Evolutionary conservation across 2,888 invertebrate genomes (phyloP).

Genomic region (Listrodromus nycthemerus): DNA sequence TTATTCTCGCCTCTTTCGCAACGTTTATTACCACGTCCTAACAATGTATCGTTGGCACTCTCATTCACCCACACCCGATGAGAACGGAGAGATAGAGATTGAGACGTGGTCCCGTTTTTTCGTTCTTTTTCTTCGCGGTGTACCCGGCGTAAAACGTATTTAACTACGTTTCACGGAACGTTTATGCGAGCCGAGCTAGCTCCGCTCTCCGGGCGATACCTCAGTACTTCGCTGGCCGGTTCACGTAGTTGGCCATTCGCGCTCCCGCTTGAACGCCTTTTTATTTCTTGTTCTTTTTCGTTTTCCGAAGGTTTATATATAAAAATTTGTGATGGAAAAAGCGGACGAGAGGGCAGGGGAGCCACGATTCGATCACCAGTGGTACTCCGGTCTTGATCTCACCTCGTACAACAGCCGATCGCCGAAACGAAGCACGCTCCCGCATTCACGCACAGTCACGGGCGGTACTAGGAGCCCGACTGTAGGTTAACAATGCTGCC

Average conservation of each 20-base stretch:
- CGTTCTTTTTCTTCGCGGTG: neutral
- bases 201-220: slow-evolving; percentile 53
- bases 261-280: slow-evolving; percentile 37
- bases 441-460: slow-evolving; percentile 60
- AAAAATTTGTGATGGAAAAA: slow-evolving; percentile 2
- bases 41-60: slow-evolving; percentile 32
- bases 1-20: slow-evolving; percentile 2
- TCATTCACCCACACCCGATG: slow-evolving; percentile 21
- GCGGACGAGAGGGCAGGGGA: neutral
- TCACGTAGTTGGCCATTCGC: slow-evolving; percentile 60
- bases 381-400: slow-evolving; percentile 23
- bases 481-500: slow-evolving; percentile 39
- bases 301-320: neutral
- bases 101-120: neutral
- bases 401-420: slow-evolving; percentile 47
- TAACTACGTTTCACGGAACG: slow-evolving; percentile 30
- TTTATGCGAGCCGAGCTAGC: slow-evolving; percentile 5
- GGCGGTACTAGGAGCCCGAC: slow-evolving; percentile 49
- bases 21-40: slow-evolving; percentile 12
- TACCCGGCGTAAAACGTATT: slow-evolving; percentile 46
- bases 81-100: slow-evolving; percentile 9
- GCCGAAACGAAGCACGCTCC: slow-evolving; percentile 51
- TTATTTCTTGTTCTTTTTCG: neutral
- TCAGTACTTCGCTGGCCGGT: slow-evolving; percentile 56
- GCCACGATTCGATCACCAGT: neutral